Evolutionary conservation across 2,888 invertebrate species (phyloP), one percentile per base, ranked within the genome.

Genomic region (Pecten maximus): DNA sequence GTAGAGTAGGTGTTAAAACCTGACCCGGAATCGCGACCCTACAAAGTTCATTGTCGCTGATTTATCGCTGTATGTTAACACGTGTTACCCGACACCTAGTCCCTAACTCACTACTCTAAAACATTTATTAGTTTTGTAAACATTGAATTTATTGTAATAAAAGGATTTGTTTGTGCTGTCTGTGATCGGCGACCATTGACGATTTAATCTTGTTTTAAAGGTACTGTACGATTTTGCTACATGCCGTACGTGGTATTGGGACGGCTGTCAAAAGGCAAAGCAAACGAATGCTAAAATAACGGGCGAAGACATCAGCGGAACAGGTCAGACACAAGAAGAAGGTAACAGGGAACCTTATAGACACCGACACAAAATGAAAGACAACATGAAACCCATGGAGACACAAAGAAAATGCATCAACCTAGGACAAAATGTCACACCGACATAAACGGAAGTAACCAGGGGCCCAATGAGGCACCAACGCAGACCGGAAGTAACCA

Each of bases 21-120:
- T 74, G 74, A 74, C 35, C 74, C 74, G 74, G 74, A 74, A 74
- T 74, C 74, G 74, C 74, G 74, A 74, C 35, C 74, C 74, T 2
- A 74, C 74, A 8, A 35, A 74, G 16, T 35, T 74, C 74, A 74
- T 74, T 74, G 74, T 74, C 74, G 6, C 3, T 74, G 74, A 74
- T 35, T 10, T 74, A 74, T 74, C 74, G 6, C 35, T 8, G 28
- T 74, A 35, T 74, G 74, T 35, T 74, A 74, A 74, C 74, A 74
- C 74, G 28, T 74, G 74, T 74, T 74, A 74, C 74, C 74, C 35
- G 28, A 74, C 16, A 74, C 74, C 74, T 35, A 35, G 35, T 35
- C 74, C 6, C 74, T 28, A 4, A 35, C 74, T 28, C 8, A 12
- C 10, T 74, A 74, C 74, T 74, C 28, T 74, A 12, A 6, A 35